Percentiles rank a stretch among this genome's conserved stretches.
Conservation (phyloP, 1,140 invertebrate species). For the Leucophenga varia region DNA sequence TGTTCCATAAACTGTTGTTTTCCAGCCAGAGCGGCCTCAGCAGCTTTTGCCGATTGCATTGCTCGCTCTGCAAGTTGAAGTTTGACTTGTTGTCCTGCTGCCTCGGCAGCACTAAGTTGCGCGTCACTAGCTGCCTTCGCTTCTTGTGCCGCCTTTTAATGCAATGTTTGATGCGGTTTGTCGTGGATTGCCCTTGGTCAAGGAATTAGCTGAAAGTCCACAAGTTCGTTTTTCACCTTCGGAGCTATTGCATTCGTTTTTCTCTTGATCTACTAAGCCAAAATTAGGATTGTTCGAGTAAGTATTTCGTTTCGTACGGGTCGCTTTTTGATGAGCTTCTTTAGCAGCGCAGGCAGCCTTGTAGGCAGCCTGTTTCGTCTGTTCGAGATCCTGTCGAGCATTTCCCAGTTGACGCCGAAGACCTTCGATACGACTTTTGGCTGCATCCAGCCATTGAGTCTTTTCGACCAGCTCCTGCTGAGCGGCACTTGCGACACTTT, state of each 20-base stretch:
- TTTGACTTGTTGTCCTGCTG: slow-evolving; percentile 67
- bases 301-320: slow-evolving; percentile 24
- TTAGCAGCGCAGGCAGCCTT: slow-evolving; percentile 64
- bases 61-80: slow-evolving; percentile 67
- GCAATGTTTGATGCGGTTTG: slow-evolving; percentile 62
- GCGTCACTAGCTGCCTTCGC: slow-evolving; percentile 67
- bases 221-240: no score
- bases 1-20: slow-evolving; percentile 65
- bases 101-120: slow-evolving; percentile 65
- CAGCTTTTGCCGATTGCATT: slow-evolving; percentile 66
- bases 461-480: slow-evolving; percentile 63
- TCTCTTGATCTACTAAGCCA: no score
- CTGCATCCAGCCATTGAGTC: slow-evolving; percentile 64
- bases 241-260: no score
- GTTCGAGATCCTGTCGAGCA: slow-evolving; percentile 61
- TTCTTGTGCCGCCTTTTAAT: slow-evolving; percentile 65
- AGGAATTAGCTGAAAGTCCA: no score
- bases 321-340: slow-evolving; percentile 57
- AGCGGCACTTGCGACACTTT: slow-evolving; percentile 61
- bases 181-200: slow-evolving; percentile 2
- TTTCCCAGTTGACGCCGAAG: slow-evolving; percentile 62
- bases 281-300: no score
- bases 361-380: slow-evolving; percentile 64
- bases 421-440: slow-evolving; percentile 63
- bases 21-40: slow-evolving; percentile 64